Evolutionary conservation across 1,140 invertebrate genomes (phyloP).

Genomic region (Solenopsis invicta): DNA sequence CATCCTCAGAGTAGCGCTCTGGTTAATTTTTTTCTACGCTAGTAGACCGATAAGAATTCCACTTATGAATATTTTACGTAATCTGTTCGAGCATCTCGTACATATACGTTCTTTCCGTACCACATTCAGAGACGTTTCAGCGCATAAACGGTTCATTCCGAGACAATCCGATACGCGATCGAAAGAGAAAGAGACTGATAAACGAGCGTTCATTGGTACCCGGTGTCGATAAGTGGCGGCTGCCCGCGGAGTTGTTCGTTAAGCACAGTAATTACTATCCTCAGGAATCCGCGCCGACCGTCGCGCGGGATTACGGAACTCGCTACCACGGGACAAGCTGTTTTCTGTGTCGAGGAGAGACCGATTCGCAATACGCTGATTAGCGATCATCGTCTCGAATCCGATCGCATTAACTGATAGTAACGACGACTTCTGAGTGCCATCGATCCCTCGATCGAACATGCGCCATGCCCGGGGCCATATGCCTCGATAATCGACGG

Average conservation of each 20-base stretch:
- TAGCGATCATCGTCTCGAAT: constrained; percentile 57
- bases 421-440: constrained; percentile 49
- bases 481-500: constrained; percentile 37
- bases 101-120: background rate
- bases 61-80: background rate
- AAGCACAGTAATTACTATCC: constrained; percentile 49
- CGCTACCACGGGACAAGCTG: constrained; percentile 28
- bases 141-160: background rate
- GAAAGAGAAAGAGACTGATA: constrained; percentile 33
- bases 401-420: constrained; percentile 57
- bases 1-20: too few relatives aligned
- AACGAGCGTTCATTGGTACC: constrained; percentile 34
- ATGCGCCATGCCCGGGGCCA: constrained; percentile 29
- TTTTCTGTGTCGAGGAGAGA: constrained; percentile 27
- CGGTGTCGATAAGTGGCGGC: constrained; percentile 46
- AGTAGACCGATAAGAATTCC: background rate
- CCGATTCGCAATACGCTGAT: constrained; percentile 39
- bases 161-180: constrained; percentile 15
- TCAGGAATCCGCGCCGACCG: constrained; percentile 4
- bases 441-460: constrained; percentile 41
- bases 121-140: background rate
- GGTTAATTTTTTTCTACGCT: background rate
- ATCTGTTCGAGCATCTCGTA: background rate
- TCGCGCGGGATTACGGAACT: constrained; percentile 34
- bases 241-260: constrained; percentile 21